Evolutionary conservation across 2,888 invertebrate species (phyloP).

Genomic region (Chymomyza procnemis): DNA sequence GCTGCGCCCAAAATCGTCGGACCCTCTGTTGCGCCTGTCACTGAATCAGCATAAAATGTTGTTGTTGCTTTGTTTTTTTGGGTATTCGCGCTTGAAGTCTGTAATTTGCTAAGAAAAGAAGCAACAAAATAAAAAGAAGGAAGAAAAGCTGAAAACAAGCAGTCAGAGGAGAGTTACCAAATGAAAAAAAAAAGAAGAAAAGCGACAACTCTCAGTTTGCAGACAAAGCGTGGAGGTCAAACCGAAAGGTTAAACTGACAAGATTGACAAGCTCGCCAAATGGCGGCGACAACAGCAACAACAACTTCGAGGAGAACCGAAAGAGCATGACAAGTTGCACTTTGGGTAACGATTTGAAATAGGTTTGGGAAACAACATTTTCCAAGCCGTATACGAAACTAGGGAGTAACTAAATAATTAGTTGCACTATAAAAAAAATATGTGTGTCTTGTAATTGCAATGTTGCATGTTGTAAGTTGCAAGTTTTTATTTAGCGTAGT

Average conservation of each 20-base stretch:
- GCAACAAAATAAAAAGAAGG: conserved; percentile 5
- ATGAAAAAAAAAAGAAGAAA: conserved; percentile 1
- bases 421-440: background rate
- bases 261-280: conserved; percentile 63
- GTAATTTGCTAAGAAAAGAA: conserved; percentile 17
- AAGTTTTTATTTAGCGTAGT: too few species aligned
- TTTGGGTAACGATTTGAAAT: background rate
- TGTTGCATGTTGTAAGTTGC: conserved; percentile 52
- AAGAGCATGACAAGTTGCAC: background rate
- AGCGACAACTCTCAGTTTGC: conserved; percentile 21
- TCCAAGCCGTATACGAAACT: background rate
- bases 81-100: conserved; percentile 19
- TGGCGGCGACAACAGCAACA: conserved; percentile 39
- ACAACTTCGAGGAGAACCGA: conserved; percentile 18
- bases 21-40: background rate
- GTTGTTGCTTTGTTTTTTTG: background rate
- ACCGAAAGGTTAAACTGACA: conserved; percentile 67
- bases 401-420: background rate
- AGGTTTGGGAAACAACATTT: background rate
- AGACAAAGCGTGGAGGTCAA: conserved; percentile 55
- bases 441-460: conserved; percentile 55
- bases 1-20: conserved; percentile 9
- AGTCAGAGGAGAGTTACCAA: conserved; percentile 9
- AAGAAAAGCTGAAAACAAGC: conserved; percentile 10
- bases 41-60: conserved; percentile 10